A percentile compares a stretch with the other conserved stretches of the same genome.
These are phyloP conservation scores for Lepidothrix coronata DNA, from an alignment of 2,113 vertebrate genomes.

Conservation along the genomic window DNA sequence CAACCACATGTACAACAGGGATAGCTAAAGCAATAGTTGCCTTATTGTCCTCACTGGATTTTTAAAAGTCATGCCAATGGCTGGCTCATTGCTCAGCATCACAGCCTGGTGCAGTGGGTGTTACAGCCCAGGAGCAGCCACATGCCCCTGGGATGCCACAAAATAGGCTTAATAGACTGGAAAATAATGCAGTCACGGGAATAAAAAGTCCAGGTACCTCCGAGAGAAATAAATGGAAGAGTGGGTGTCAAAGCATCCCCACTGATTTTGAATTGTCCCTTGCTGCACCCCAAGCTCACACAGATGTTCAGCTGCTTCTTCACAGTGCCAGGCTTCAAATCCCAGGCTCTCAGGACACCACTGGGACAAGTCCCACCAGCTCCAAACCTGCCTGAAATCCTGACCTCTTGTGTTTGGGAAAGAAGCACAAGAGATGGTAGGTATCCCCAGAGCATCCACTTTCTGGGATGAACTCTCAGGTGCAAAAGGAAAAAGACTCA, in stretches of 20 bases:
- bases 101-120: background rate
- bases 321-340: background rate
- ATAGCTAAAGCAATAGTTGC: constrained; percentile 59
- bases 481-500: background rate
- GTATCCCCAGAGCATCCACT: background rate
- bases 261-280: background rate
- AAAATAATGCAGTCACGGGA: background rate
- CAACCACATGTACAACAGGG: constrained; percentile 54
- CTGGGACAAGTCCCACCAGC: background rate
- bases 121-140: background rate
- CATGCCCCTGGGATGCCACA: background rate
- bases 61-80: background rate
- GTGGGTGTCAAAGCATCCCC: background rate
- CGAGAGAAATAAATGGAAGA: background rate
- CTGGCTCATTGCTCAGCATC: background rate
- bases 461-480: background rate
- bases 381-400: background rate
- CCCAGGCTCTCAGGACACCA: background rate
- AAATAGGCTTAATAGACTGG: background rate
- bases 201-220: background rate
- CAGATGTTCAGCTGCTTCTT: background rate
- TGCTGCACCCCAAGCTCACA: background rate
- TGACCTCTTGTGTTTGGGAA: background rate
- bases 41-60: constrained; percentile 46
- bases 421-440: background rate